Evolutionary conservation across 2,888 invertebrate genomes (phyloP).

Genomic region (Lomographa bimaculata): DNA sequence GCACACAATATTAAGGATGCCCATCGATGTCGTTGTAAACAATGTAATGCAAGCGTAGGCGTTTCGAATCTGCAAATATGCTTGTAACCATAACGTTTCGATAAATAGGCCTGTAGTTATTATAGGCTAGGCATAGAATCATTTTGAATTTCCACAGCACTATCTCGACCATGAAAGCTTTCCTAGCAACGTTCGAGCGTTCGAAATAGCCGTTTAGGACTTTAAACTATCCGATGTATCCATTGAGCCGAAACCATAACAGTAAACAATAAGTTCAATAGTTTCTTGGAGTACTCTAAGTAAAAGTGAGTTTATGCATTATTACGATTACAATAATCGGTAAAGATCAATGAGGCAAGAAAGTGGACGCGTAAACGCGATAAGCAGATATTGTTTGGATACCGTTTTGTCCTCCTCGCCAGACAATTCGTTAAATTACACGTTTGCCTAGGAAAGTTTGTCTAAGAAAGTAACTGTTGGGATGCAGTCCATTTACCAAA

Average conservation of each 20-base stretch:
- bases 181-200: constrained; percentile 19
- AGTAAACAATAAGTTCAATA: constrained; percentile 53
- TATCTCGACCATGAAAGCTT: constrained; percentile 20
- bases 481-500: constrained; percentile 44
- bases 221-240: constrained; percentile 40
- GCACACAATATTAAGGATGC: constrained; percentile 1
- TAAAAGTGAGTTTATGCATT: constrained; percentile 65
- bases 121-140: constrained; percentile 24
- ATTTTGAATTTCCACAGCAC: constrained; percentile 27
- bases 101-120: constrained; percentile 28
- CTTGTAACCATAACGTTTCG: constrained; percentile 21
- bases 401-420: constrained; percentile 56
- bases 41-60: constrained; percentile 15
- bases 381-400: constrained; percentile 57
- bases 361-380: constrained; percentile 52
- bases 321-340: constrained; percentile 62
- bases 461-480: constrained; percentile 67
- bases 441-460: constrained; percentile 57
- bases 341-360: constrained; percentile 56
- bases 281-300: constrained; percentile 52
- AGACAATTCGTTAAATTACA: constrained; percentile 71
- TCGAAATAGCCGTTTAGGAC: constrained; percentile 13
- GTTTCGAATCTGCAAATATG: constrained; percentile 9
- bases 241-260: constrained; percentile 52
- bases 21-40: constrained; percentile 6